Conservation (phyloP, 2,113 vertebrate species). For the Bothrops jararaca region DNA sequence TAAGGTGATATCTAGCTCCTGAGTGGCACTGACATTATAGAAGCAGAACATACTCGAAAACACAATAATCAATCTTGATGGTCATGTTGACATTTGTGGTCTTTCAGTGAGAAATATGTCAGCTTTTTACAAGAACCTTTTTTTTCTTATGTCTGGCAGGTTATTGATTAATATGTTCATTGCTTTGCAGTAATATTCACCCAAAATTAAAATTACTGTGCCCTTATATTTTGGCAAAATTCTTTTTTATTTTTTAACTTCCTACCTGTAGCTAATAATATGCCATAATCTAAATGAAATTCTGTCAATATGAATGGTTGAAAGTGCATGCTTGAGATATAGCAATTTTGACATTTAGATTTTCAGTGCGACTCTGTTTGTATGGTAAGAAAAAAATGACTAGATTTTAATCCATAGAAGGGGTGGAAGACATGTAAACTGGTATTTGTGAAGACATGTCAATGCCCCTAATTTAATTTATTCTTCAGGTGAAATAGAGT, state of each 20-base stretch:
- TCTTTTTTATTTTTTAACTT: not conserved
- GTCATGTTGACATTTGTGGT: not conserved
- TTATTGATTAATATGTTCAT: not conserved
- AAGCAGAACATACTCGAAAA: constrained; percentile 1
- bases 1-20: constrained; percentile 13
- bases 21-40: constrained; percentile 20
- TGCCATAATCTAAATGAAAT: not conserved
- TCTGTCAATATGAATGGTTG: not conserved
- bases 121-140: constrained; percentile 1
- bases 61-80: constrained; percentile 10
- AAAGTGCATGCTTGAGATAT: not conserved
- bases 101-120: not conserved
- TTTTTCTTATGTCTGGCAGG: not conserved
- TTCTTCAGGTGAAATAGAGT: not conserved
- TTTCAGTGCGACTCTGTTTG: not conserved
- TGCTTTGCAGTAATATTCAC: not conserved
- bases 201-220: not conserved
- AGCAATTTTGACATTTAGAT: not conserved
- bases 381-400: not conserved
- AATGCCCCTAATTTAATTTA: not conserved
- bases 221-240: not conserved
- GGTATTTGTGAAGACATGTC: not conserved
- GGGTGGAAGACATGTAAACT: not conserved
- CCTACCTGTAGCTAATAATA: not conserved
- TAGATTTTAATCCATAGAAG: not conserved